phyloP scores from a whole-genome alignment of 2,888 invertebrate genomes.

The Cancer borealis region DNA sequence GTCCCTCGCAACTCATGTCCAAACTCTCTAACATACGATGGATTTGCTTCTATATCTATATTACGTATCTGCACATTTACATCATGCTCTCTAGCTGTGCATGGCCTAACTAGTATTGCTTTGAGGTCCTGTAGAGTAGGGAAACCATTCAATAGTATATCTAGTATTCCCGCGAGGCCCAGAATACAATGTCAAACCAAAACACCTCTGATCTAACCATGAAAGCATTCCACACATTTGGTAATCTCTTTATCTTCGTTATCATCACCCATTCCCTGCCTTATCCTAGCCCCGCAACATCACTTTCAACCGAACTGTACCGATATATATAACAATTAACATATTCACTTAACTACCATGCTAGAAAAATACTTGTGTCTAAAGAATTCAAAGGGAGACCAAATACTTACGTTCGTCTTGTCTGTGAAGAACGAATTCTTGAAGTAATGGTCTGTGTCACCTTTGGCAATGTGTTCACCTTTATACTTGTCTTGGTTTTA shows the following conservation, averaged over 20 bases:
- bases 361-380: neutral
- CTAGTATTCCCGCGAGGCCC: too few relatives aligned
- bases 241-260: too few relatives aligned
- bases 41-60: neutral
- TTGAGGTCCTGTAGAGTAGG: too few relatives aligned
- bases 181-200: too few relatives aligned
- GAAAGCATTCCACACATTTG: too few relatives aligned
- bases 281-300: neutral
- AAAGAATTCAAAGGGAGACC: neutral
- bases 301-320: neutral
- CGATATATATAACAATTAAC: neutral
- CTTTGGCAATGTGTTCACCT: neutral
- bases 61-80: neutral
- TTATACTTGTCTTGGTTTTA: neutral
- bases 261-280: too few relatives aligned
- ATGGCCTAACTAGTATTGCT: neutral
- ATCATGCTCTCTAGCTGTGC: neutral
- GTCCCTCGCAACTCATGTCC: neutral
- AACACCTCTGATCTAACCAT: too few relatives aligned
- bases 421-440: neutral
- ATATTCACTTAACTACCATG: neutral
- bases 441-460: neutral
- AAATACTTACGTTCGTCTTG: neutral
- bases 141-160: too few relatives aligned
- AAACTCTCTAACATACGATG: neutral